Conservation (phyloP, 2,113 vertebrate species). For the Andinoacara biseriatus region DNA sequence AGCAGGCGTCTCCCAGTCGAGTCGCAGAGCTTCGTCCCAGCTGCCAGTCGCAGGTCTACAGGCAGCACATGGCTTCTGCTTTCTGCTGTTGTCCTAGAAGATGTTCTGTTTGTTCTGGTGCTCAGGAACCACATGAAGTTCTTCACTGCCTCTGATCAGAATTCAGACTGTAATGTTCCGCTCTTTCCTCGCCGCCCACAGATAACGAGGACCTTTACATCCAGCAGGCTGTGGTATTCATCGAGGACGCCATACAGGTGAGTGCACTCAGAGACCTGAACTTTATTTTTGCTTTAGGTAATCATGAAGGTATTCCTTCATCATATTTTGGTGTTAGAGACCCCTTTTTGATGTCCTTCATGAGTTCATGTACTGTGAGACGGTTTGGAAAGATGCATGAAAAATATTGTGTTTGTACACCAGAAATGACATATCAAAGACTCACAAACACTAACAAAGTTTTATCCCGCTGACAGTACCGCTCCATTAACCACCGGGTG, state of each 20-base stretch:
- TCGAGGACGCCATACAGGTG: conserved; percentile 95
- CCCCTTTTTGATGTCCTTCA: neutral
- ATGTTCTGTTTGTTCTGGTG: neutral
- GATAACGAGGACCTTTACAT: conserved; percentile 79
- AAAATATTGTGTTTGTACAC: neutral
- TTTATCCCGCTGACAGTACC: conserved; percentile 81
- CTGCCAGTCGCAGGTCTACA: conserved; percentile 32
- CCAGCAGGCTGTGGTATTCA: conserved; percentile 91
- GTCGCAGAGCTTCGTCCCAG: neutral
- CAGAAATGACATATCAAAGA: too few relatives aligned
- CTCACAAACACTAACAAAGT: neutral
- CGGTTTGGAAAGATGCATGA: neutral
- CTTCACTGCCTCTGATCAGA: neutral
- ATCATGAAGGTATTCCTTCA: too few relatives aligned
- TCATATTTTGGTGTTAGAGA: neutral
- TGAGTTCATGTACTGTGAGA: neutral
- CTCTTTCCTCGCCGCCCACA: conserved; percentile 15
- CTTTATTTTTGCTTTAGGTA: neutral
- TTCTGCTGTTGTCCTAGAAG: neutral
- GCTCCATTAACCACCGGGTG: conserved; percentile 94
- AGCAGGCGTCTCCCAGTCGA: too few relatives aligned
- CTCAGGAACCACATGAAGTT: neutral
- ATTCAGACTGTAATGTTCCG: conserved; percentile 2
- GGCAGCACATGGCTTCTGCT: neutral
- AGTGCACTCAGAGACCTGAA: neutral